Evolutionary conservation across 2,113 vertebrate genomes (phyloP), one percentile per base, ranked within the genome.

Genomic region (Bubalus kerabau): DNA sequence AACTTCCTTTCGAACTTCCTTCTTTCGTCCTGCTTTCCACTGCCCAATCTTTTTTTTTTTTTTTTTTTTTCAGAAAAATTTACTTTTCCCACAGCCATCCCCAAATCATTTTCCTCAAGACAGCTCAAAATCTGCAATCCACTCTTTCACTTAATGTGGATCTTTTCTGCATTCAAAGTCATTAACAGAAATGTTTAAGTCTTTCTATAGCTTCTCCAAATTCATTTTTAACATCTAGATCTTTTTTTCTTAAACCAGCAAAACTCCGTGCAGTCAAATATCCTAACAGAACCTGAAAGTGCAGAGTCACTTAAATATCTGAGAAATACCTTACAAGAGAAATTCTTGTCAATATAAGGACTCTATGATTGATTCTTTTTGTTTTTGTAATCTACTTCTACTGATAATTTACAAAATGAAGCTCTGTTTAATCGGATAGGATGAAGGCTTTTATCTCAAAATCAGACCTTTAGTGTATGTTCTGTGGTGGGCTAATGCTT

Each of bases 241-340:
- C 3, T 93, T 50, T 50, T 76, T 64, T 17, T 24, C 83, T 91
- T 87, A 32, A 28, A 87, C 28, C 23, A 92, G 12, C 3, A 82
- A 95, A 83, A 90, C 21, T 88, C 8, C 48, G 50, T 40, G 24
- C 2, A 80, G 12, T 84, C 32, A 85, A 67, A 64, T 67, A 59
- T 52, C 16, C 5, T n/a, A 88, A 9, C 2, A 46, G 36, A 93
- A 86, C 30, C 19, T 21, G 26, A 54, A 95, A 94, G 13, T 83
- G 1, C 19, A 5, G 57, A 64, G 40, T 90, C 48, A 85, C 4
- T 94, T 95, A 91, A 90, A 24, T 82, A 76, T 59, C 59, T 71
- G 74, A 97, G 56, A 96, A 93, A 46, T 80, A 57, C 28, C 93
- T 91, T 67, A 88, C 4, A 21, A 91, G 14, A 90, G 40, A 96